Evolutionary conservation across 2,888 invertebrate genomes (phyloP).

Genomic region (Lathronympha strigana): DNA sequence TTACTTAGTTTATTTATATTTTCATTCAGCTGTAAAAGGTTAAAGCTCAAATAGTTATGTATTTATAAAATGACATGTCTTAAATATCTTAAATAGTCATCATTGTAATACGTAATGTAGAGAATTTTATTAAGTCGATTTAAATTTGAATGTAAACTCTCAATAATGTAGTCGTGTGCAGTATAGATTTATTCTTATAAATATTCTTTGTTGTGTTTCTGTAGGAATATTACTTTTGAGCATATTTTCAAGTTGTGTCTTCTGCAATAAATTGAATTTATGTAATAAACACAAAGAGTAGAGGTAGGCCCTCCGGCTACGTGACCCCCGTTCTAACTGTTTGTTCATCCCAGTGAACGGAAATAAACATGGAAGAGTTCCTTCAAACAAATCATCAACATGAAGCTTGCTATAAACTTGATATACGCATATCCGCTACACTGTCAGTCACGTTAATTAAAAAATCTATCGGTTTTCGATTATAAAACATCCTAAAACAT

Average conservation of each 20-base stretch:
- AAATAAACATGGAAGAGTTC: no score
- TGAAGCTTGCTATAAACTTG: no score
- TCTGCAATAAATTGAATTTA: background rate
- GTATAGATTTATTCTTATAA: conserved; percentile 15
- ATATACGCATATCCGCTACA: no score
- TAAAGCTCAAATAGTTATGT: background rate
- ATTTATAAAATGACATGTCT: background rate
- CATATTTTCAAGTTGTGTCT: background rate
- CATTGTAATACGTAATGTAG: conserved; percentile 31
- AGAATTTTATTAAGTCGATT: conserved; percentile 23
- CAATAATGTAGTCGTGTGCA: conserved; percentile 17
- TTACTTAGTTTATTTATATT: background rate
- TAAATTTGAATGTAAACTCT: conserved; percentile 27
- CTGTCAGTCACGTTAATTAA: no score
- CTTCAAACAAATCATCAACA: no score
- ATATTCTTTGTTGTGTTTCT: no score
- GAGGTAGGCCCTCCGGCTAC: background rate
- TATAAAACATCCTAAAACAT: no score
- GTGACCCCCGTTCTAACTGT: no score
- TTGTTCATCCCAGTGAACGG: no score
- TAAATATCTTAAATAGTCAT: conserved; percentile 10
- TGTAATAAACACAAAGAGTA: background rate
- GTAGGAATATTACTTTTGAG: background rate
- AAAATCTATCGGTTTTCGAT: no score
- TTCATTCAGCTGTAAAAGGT: background rate